Evolutionary conservation across 2,113 vertebrate genomes (phyloP), one percentile per base, ranked within the genome.

Genomic region (Ciconia boyciana): DNA sequence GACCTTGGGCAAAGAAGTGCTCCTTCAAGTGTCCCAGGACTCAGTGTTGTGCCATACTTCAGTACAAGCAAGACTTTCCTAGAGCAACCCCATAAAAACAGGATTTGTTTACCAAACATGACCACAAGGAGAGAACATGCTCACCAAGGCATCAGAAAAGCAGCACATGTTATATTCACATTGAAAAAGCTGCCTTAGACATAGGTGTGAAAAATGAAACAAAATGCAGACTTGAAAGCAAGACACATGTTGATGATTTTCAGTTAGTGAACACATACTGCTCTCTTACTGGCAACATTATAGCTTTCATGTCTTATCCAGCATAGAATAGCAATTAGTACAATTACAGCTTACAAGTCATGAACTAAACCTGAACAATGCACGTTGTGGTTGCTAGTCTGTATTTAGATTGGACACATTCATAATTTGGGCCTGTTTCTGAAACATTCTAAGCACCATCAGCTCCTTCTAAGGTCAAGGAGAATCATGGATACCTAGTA

Each of bases 271-370:
- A 83, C 49, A 57, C 16, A 12, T 0, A 55, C 49, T 68, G 26
- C 39, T 74, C 57, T 91, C 54, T 76, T 62, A 70, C 48, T 54
- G 66, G 39, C 29, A 93, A 91, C 91, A 88, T 83, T 89, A 79
- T 9, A 92, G 60, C 71, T 88, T 80, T 83, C 65, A 55, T 83
- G 81, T 91, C 39, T 92, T 80, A 46, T 15, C 62, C 74, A 69
- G 83, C 79, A 57, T 0, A 81, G 71, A 80, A 78, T 6, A 85
- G 85, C 71, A 93, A 83, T 94, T 82, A 91, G 91, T 66, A 83
- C 75, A 96, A 96, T 94, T 94, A 87, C 58, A 96, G 64, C 20
- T 66, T 76, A 58, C 79, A 76, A 83, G 48, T 80, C 70, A 82
- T 41, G 24, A 93, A 88, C 51, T 51, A 83, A 88, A 80, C 75